Conservation (phyloP, 2,113 vertebrate species). For the Laterallus jamaicensis region DNA sequence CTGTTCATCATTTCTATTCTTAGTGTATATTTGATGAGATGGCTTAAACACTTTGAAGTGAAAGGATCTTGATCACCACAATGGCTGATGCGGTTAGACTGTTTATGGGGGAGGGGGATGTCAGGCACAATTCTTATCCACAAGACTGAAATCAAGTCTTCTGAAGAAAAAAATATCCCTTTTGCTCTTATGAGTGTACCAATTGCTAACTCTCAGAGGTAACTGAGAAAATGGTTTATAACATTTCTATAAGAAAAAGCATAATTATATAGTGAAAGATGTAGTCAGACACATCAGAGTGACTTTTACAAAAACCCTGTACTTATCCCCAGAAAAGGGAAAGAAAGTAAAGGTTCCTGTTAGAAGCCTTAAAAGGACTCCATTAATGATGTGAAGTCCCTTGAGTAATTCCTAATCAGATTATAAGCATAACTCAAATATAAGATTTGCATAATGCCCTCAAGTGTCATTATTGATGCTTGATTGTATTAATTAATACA, state of each 20-base stretch:
- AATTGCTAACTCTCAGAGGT: constrained; percentile 19
- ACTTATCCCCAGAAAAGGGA: neutral
- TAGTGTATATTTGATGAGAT: constrained; percentile 39
- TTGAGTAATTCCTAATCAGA: neutral
- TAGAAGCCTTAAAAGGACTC: constrained; percentile 10
- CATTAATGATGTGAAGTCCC: neutral
- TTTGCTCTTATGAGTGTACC: neutral
- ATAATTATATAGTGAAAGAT: constrained; percentile 24
- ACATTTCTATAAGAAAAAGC: constrained; percentile 30
- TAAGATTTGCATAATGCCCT: constrained; percentile 15
- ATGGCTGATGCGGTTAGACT: neutral
- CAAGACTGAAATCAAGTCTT: constrained; percentile 47
- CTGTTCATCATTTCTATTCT: constrained; percentile 38
- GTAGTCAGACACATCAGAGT: neutral
- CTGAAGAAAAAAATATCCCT: neutral
- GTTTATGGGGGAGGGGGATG: constrained; percentile 1
- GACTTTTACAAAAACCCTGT: neutral
- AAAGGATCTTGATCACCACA: constrained; percentile 65
- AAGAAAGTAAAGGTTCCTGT: neutral
- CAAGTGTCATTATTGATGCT: constrained; percentile 28
- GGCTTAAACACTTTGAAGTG: constrained; percentile 55
- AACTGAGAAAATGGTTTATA: constrained; percentile 58
- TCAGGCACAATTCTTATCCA: constrained; percentile 18
- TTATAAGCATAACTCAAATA: constrained; percentile 40
- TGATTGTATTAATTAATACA: constrained; percentile 47